phyloP scores from a whole-genome alignment of 2,888 invertebrate genomes.

The Tillus elongatus region DNA sequence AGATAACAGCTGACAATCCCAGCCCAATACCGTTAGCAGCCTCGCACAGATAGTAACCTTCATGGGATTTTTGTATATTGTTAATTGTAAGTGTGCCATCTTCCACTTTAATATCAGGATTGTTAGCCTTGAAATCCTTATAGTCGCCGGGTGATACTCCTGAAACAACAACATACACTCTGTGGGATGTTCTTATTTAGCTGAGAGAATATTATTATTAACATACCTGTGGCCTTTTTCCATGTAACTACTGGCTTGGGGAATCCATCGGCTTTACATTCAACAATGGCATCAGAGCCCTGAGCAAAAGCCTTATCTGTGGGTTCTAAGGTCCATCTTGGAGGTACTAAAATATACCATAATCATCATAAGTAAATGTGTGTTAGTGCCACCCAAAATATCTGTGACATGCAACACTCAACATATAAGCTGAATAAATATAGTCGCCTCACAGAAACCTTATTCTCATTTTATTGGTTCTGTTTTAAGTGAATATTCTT shows the following conservation, averaged over 20 bases:
- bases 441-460: no score
- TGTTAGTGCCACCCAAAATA: no score
- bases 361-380: no score
- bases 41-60: constrained; percentile 92
- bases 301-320: constrained; percentile 93
- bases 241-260: constrained; percentile 89
- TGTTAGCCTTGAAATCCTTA: constrained; percentile 83
- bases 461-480: no score
- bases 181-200: not conserved
- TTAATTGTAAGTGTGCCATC: constrained; percentile 87
- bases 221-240: constrained; percentile 87
- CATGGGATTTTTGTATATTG: constrained; percentile 86
- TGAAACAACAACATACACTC: constrained; percentile 8
- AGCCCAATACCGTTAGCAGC: constrained; percentile 94
- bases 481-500: no score
- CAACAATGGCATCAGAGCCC: constrained; percentile 86
- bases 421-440: no score
- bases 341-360: constrained; percentile 76
- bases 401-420: no score
- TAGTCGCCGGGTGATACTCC: constrained; percentile 69
- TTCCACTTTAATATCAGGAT: constrained; percentile 84
- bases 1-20: constrained; percentile 86
- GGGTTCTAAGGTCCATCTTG: constrained; percentile 91
- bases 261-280: constrained; percentile 94
- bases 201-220: not conserved